Base-by-base conservation (phyloP, 2,888 invertebrate genomes). In the Masnerella sp. region DNA sequence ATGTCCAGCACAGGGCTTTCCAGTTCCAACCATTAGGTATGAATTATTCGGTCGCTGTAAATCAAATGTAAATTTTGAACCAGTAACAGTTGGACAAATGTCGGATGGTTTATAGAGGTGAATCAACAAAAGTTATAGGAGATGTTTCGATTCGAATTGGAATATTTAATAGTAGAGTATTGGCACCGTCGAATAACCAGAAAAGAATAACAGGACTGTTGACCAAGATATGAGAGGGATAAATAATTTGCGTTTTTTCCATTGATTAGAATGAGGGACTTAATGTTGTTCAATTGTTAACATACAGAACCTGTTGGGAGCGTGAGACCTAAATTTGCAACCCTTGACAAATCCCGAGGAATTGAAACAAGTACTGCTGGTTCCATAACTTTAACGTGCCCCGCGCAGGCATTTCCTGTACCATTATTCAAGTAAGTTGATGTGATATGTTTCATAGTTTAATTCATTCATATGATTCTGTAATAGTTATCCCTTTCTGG, bases 401-500 rank as follows among this genome's bases (percentile, higher is more conserved):
- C 93, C 49, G 93, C 93, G 74, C 94, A 94, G 89, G 93, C 92
- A 45, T 93, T 91, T 88, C 93, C 93, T 79, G 91, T 91, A 87
- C 93, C 93, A 85, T 90, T 89, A 86, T 92, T 91, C 90, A 92
- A 93, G 93, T 93, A 91, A 74, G 78, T 76, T 68, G 4, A 56
- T 45, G 22, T 9, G 14, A 12, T 28, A 28, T 34, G 28, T 14
- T 45, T 25, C 12, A 42, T n/a, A 8, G 14, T 18, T 49, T 18
- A 11, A 20, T 18, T 40, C 8, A 7, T 40, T 40, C 5, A 18
- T 15, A 3, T 32, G 8, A 12, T 12, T 42, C 11, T 42, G 20
- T 4, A 3, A 18, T 42, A 9, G 74, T 74, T 71, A 75, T 71
- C 67, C 65, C 62, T 74, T 74, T 74, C 70, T 74, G 74, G 74